Evolutionary conservation across 2,797 vertebrate species (phyloP), one percentile per base, ranked within the genome.

Genomic region (Sciurus carolinensis): DNA sequence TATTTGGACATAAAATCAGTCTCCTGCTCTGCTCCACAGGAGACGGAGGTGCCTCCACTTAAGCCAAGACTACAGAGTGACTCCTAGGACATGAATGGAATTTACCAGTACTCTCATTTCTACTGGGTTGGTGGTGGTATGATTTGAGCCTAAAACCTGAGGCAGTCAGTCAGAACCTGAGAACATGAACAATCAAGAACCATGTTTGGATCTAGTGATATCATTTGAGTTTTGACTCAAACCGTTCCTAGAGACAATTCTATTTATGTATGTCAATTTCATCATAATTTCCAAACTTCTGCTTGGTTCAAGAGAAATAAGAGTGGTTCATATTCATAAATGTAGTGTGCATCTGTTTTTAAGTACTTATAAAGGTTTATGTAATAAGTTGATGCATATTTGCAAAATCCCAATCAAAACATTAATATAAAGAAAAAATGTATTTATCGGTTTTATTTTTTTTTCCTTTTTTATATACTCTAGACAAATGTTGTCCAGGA

Each of bases 381-480:
- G 91, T 77, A 82, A 67, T 72, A 93, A 91, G 24, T n/a, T n/a
- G 39, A 92, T 57, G 12, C 7, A 73, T 1, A 67, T 67, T 76
- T 93, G 54, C 18, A 82, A 91, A 75, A 71, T 85, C 7, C 52
- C 9, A 57, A 22, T 71, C 14, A 72, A 82, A 90, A 44, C 4
- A 67, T 47, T 85, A 44, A 11, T 80, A 73, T 85, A 67, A 97
- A 94, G 57, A 81, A 95, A 90, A 88, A 62, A 15, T 54, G 47
- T 86, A 69, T 75, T 90, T 80, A 84, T 8, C 47, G 33, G 12
- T 36, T 89, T 67, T 77, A n/a, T 17, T 82, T 3, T 30, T 59
- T n/a, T 66, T 67, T 67, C 17, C 24, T 66, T 88, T 52, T 75
- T 90, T 52, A 69, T 86, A 22, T 66, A 30, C 7, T 80, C 8